phyloP scores from a whole-genome alignment of 2,113 vertebrate genomes.

The Pterophyllum scalare region DNA sequence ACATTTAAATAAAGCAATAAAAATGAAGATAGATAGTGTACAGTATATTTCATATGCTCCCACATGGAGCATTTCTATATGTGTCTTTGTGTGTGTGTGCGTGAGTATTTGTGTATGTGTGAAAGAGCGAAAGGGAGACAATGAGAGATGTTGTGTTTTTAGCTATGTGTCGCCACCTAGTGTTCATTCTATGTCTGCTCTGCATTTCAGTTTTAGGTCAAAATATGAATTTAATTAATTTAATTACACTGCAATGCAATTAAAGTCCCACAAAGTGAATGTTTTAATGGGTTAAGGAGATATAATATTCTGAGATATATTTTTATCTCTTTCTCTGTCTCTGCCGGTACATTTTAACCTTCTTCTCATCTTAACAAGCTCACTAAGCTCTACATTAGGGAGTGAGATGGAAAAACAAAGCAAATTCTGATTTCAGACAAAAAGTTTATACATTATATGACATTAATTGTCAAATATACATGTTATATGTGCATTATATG shows the following conservation, averaged over 20 bases:
- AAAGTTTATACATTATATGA: no score
- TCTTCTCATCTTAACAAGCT: not conserved
- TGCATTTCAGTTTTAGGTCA: not conserved
- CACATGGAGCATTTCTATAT: no score
- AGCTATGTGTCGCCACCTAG: slow-evolving; percentile 66
- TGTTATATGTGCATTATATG: no score
- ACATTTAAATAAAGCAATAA: no score
- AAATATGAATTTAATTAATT: not conserved
- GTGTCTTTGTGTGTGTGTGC: not conserved
- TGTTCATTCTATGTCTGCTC: not conserved
- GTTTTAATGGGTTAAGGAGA: not conserved
- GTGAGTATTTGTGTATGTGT: not conserved
- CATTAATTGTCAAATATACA: no score
- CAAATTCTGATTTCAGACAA: no score
- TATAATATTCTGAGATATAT: not conserved
- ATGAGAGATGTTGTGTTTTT: slow-evolving; percentile 1
- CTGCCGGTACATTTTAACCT: not conserved
- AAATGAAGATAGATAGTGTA: not conserved
- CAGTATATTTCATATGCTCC: not conserved
- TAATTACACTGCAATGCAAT: not conserved
- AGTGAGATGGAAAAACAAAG: no score
- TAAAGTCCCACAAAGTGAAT: not conserved
- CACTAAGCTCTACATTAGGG: no score
- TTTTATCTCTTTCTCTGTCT: no score
- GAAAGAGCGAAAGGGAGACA: not conserved